A percentile compares a stretch with the other conserved stretches of the same genome.
Evolutionary conservation across 2,888 invertebrate species (phyloP).

Genomic region (Tetrapedia diversipes): DNA sequence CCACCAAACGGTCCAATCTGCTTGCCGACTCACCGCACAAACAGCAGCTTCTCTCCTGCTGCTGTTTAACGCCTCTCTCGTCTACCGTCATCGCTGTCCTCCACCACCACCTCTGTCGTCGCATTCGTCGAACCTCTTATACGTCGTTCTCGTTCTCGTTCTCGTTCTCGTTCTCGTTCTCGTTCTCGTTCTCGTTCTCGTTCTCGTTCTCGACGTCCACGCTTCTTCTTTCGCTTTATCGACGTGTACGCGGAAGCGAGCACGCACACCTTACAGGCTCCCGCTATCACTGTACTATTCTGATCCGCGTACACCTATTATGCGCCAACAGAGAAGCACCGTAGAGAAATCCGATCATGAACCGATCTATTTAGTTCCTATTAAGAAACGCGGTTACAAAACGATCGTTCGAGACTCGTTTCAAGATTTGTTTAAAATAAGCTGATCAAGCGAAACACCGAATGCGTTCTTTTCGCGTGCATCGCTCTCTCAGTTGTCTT

Average conservation of each 20-base stretch:
- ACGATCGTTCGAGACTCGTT: no score
- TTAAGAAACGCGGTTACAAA: no score
- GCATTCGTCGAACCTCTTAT: not conserved
- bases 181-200: no score
- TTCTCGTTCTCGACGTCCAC: not conserved
- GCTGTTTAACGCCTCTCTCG: not conserved
- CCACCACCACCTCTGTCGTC: not conserved
- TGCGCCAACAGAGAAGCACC: no score
- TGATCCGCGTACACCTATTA: not conserved
- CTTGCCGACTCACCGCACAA: not conserved
- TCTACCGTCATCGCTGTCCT: not conserved
- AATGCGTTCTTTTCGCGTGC: no score
- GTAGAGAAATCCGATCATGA: no score
- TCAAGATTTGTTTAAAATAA: no score
- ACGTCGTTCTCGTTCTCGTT: no score
- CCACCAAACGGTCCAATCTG: not conserved
- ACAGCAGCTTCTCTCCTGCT: not conserved
- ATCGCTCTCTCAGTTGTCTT: no score
- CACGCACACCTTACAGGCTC: not conserved
- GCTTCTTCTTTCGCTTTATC: not conserved
- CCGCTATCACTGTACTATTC: not conserved
- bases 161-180: no score
- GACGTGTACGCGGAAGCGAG: not conserved
- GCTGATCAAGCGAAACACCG: no score
- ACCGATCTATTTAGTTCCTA: no score